Evolutionary conservation across 1,140 invertebrate genomes (phyloP), one percentile per base, ranked within the genome.

Genomic region (Drosophila gunungcola): DNA sequence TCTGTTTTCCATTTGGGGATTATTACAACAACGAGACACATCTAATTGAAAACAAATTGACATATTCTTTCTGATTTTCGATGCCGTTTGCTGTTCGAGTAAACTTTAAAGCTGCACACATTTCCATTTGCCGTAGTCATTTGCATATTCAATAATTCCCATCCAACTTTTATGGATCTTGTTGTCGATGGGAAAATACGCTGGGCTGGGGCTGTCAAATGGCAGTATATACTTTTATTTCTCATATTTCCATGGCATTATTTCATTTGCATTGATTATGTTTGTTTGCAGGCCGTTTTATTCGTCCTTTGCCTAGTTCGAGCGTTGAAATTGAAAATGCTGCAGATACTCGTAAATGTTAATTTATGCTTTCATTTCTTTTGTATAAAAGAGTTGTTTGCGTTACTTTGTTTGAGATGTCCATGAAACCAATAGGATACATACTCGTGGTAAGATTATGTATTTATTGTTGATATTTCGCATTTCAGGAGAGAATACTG

Each of bases 21-120:
- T 70, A 72, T 49, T 70, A 57, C 68, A 70, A 57, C 52, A 72
- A 57, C 64, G 64, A 72, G 65, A 72, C 68, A 69, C 45, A 69
- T 69, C 68, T 86, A 86, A 86, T 86, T 86, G 84, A 79, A 86
- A 86, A 86, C 55, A 89, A 86, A 86, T 86, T 86, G 83, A 78
- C 78, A 81, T 73, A 80, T 88, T 73, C 52, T 76, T 79, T 82
- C 34, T 73, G 61, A 74, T 63, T 85, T 69, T 65, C 64, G 63
- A 61, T 73, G 60, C 72, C 58, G 72, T 74, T 74, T 74, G 72
- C 51, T 32, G 43, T 74, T 55, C 58, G 29, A 61, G 62, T 78
- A 32, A 25, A 48, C 67, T 36, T 75, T 80, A 72, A 74, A 73
- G 52, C 80, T 78, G 74, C 55, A 48, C 56, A 67, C 42, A 62